Conservation (phyloP, 2,797 vertebrate genomes). For the Notolepis coatsorum region DNA sequence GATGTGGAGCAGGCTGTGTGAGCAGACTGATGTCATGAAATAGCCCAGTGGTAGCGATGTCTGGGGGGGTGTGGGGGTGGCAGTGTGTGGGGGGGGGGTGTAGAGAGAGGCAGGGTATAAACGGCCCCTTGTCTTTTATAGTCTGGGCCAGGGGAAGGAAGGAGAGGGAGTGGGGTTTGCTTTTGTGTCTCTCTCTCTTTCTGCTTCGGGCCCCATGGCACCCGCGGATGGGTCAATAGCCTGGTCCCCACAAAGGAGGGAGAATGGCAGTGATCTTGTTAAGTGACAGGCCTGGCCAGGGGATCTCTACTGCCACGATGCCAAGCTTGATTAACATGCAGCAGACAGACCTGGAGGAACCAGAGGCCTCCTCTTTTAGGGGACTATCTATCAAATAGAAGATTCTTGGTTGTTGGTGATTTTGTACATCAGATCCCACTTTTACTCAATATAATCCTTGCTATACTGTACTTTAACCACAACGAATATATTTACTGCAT, state of each 20-base stretch:
- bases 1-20: constrained; percentile 54
- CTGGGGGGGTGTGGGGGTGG: constrained; percentile 44
- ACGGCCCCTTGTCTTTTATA: constrained; percentile 64
- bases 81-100: constrained; percentile 42
- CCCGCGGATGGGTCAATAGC: constrained; percentile 70
- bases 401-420: not conserved
- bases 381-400: not conserved
- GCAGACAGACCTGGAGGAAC: constrained; percentile 33
- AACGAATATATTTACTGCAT: no score
- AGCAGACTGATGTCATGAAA: constrained; percentile 63
- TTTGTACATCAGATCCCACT: not conserved
- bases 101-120: constrained; percentile 59
- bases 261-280: constrained; percentile 70
- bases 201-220: constrained; percentile 71
- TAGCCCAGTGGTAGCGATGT: constrained; percentile 57
- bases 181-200: constrained; percentile 52
- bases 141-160: constrained; percentile 49
- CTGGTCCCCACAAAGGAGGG: constrained; percentile 72
- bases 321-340: constrained; percentile 72
- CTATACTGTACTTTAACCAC: not conserved
- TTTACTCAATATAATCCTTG: not conserved
- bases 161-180: constrained; percentile 41
- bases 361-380: constrained; percentile 34
- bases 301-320: constrained; percentile 54
- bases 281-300: constrained; percentile 50